Base-by-base conservation (phyloP, 53 echinoderm and acorn worm species). In the Actinopyga echinites region DNA sequence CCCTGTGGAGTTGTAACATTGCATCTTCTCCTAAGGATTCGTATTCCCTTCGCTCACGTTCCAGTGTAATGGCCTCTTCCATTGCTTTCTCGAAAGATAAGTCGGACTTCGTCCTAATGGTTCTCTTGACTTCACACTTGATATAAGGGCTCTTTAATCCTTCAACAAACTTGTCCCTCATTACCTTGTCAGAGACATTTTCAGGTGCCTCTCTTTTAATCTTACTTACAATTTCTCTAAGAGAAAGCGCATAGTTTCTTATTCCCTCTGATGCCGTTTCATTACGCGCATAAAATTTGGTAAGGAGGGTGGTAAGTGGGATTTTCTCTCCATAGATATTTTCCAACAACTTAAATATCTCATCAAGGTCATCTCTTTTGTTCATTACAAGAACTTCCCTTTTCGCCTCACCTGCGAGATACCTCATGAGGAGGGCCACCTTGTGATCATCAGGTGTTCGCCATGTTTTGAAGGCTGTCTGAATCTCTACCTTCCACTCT, bases 391-490 rank as follows among this genome's bases (percentile, higher is more conserved):
- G 8, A 5, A 86, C 20, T 49, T 78, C 86, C 30, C 56, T 29
- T 8, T 35, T 78, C 11, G 65, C 66, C 6, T 64, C 65, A 10
- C 79, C 86, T 11, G 25, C 86, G 36, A 86, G 56, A 36, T 65
- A 64, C 13, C 53, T 12, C 26, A 86, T 17, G 11, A 85, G 6
- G 3, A 85, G 26, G 2, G 3, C 17, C 2, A 24, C 54, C 35
- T 65, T 38, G 42, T 53, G 65, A 15, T 61, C 79, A 9, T 59
- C 26, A 8, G 75, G 85, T 2, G 66, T 86, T 4, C 22, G 38
- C 86, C 86, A 86, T 17, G 53, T 34, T 64, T 64, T 78, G 23
- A 79, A 53, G 4, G 86, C 86, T 15, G 52, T 34, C 15, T 31
- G 7, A 20, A 78, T 22, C 32, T 69, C 61, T 2, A 4, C 0